A percentile compares a stretch with the other conserved stretches of the same genome.
These are phyloP conservation scores for Trichopria drosophilae DNA, from an alignment of 2,888 invertebrate species.

Conservation along the genomic window DNA sequence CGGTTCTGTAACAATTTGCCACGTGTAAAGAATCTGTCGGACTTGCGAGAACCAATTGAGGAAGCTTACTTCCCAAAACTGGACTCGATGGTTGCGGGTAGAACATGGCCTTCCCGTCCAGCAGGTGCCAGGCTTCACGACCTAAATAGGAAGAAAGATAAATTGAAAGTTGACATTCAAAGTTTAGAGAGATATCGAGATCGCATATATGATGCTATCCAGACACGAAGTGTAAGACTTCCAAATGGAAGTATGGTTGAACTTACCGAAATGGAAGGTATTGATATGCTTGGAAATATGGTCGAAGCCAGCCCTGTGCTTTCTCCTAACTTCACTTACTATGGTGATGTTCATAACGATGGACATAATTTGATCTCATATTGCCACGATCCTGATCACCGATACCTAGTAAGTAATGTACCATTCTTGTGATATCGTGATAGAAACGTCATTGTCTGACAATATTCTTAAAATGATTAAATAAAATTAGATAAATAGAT, in stretches of 20 bases:
- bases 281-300: constrained; percentile 78
- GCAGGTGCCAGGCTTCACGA: constrained; percentile 63
- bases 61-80: constrained; percentile 86
- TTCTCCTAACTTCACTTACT: constrained; percentile 70
- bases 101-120: constrained; percentile 75
- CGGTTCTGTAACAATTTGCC: constrained; percentile 72
- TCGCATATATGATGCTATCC: constrained; percentile 72
- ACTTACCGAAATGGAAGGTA: constrained; percentile 71
- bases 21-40: constrained; percentile 66
- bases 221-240: constrained; percentile 64
- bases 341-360: constrained; percentile 82
- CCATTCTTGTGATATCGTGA: too few relatives aligned
- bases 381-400: constrained; percentile 79
- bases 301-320: constrained; percentile 72
- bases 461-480: too few relatives aligned
- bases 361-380: constrained; percentile 79
- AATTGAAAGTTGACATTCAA: constrained; percentile 69
- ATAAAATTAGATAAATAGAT: too few relatives aligned
- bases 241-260: constrained; percentile 63
- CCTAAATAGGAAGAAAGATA: constrained; percentile 70
- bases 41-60: constrained; percentile 70
- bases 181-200: constrained; percentile 77
- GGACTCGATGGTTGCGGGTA: constrained; percentile 75
- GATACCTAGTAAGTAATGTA: constrained; percentile 70
- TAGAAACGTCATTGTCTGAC: too few relatives aligned